Percentiles rank a stretch among this genome's conserved stretches.
phyloP scores from a whole-genome alignment of 2,113 vertebrate genomes.

The Asarcornis scutulata region DNA sequence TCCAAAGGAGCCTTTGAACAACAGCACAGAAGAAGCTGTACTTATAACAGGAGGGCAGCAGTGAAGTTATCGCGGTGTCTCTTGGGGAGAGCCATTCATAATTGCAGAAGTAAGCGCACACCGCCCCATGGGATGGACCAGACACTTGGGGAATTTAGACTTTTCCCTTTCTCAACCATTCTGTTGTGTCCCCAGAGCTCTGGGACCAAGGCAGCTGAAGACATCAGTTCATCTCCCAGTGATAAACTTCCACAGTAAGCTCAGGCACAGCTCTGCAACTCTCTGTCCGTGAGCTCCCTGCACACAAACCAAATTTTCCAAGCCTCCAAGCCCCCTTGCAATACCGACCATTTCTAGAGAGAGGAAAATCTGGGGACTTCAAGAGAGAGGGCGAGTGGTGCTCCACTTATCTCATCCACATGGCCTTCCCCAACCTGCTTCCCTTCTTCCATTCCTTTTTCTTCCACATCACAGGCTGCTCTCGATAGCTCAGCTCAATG shows the following conservation, averaged over 20 bases:
- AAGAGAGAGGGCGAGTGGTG: background rate
- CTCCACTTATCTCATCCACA: background rate
- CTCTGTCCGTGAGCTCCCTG: background rate
- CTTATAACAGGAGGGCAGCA: conserved; percentile 17
- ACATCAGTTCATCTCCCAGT: background rate
- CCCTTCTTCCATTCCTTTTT: background rate
- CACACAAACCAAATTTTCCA: background rate
- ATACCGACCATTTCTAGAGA: background rate
- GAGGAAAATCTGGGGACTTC: background rate
- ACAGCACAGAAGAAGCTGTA: background rate
- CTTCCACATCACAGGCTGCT: background rate
- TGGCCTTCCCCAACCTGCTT: background rate
- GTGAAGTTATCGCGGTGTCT: conserved; percentile 1
- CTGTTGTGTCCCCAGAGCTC: background rate
- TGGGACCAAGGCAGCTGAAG: background rate
- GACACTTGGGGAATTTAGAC: background rate
- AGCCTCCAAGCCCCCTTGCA: background rate
- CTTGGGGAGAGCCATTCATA: conserved; percentile 12
- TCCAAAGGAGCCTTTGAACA: conserved; percentile 46
- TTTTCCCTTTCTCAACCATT: background rate
- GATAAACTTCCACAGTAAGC: background rate
- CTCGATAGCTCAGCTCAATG: background rate
- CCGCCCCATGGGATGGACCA: background rate
- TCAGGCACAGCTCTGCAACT: background rate
- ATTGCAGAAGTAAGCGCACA: background rate